These are phyloP conservation scores for Gymnorhina tibicen DNA, from an alignment of 2,113 vertebrate genomes.

Conservation along the genomic window DNA sequence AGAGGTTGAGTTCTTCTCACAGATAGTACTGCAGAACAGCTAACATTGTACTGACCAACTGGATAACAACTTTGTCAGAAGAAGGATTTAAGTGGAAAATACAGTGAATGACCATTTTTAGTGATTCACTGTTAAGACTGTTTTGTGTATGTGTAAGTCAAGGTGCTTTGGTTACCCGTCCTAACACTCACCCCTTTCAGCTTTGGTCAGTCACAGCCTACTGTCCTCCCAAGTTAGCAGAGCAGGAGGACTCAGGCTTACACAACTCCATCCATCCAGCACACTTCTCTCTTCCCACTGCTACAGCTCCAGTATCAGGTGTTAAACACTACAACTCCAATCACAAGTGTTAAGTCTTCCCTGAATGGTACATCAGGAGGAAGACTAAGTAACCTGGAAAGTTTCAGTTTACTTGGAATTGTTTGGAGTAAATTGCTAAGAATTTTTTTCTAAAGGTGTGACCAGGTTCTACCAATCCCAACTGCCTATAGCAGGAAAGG, in stretches of 20 bases:
- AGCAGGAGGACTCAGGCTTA: not conserved
- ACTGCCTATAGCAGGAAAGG: slow-evolving; percentile 24
- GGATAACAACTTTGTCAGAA: not conserved
- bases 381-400: not conserved
- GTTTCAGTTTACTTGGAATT: slow-evolving; percentile 5
- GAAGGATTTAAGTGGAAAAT: not conserved
- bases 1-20: not conserved
- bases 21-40: not conserved
- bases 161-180: not conserved
- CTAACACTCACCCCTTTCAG: not conserved
- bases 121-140: not conserved
- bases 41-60: not conserved
- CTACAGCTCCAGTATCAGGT: not conserved
- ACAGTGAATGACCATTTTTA: not conserved
- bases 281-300: not conserved
- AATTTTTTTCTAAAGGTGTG: not conserved
- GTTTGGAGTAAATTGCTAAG: not conserved
- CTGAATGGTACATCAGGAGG: not conserved
- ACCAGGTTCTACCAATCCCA: slow-evolving; percentile 4
- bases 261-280: not conserved
- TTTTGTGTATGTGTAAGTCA: not conserved
- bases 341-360: not conserved
- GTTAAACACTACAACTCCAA: not conserved
- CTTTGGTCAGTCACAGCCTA: not conserved
- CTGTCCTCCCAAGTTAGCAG: not conserved